These are phyloP conservation scores for Calliphora vicina DNA, from an alignment of 1,140 invertebrate genomes.

Conservation along the genomic window DNA sequence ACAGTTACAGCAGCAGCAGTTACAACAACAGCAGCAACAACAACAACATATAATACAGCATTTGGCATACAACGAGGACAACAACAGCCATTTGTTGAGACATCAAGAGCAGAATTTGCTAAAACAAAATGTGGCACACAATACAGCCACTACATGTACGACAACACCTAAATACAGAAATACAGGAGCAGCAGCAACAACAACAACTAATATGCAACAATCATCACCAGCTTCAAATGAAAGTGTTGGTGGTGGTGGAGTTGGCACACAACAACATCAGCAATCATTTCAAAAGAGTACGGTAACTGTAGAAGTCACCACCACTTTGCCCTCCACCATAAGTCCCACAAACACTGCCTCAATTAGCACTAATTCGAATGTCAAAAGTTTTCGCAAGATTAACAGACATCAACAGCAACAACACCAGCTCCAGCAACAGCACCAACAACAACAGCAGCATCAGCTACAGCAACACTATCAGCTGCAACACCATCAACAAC, in stretches of 20 bases:
- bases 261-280: conserved; percentile 25
- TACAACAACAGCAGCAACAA: conserved; percentile 38
- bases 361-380: conserved; percentile 18
- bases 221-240: neutral
- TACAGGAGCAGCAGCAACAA: conserved; percentile 42
- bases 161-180: conserved; percentile 33
- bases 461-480: conserved; percentile 4
- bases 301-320: conserved; percentile 28
- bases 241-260: neutral
- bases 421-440: conserved; percentile 22
- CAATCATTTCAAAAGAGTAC: conserved; percentile 30
- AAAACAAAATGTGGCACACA: conserved; percentile 33
- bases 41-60: conserved; percentile 64
- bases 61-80: conserved; percentile 47
- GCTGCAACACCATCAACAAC: conserved; percentile 38
- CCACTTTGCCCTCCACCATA: conserved; percentile 26
- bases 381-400: conserved; percentile 18
- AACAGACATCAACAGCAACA: conserved; percentile 10
- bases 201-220: conserved; percentile 40
- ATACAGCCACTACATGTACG: conserved; percentile 40
- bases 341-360: conserved; percentile 18
- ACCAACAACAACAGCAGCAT: conserved; percentile 27
- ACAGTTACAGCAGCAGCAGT: conserved; percentile 39
- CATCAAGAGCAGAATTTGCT: conserved; percentile 46
- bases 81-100: conserved; percentile 43